These are phyloP conservation scores for Meiosimyza decipiens DNA, from an alignment of 2,888 invertebrate genomes.

Conservation along the genomic window DNA sequence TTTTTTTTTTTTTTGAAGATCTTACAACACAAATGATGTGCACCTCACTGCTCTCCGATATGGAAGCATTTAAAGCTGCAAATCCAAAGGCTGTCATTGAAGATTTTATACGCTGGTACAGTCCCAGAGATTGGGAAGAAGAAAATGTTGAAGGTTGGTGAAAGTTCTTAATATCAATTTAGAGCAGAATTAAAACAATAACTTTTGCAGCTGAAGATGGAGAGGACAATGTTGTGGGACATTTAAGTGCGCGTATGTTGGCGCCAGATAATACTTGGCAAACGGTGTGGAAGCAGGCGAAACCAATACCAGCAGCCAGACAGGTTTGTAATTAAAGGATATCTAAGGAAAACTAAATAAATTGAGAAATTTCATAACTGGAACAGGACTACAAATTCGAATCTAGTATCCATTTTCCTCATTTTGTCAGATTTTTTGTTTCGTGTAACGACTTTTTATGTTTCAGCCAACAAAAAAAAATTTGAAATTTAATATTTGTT, in stretches of 20 bases:
- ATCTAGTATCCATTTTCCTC: neutral
- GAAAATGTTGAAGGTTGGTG: neutral
- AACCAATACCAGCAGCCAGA: slow-evolving; percentile 86
- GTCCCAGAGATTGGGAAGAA: slow-evolving; percentile 93
- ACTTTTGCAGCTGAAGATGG: slow-evolving; percentile 45
- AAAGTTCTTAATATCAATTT: neutral
- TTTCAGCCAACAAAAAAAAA: neutral
- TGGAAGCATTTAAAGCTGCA: slow-evolving; percentile 99
- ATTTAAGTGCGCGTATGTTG: slow-evolving; percentile 88
- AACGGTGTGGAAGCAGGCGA: slow-evolving; percentile 89
- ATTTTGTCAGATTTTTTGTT: neutral
- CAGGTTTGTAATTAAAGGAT: slow-evolving; percentile 69
- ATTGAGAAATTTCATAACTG: no score
- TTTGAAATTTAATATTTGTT: neutral
- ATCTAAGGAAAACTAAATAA: neutral
- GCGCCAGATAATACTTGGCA: slow-evolving; percentile 93
- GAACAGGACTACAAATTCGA: no score
- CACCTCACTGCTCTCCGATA: slow-evolving; percentile 93
- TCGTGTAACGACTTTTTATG: neutral
- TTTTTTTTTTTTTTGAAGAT: slow-evolving; percentile 70
- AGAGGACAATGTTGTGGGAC: slow-evolving; percentile 68
- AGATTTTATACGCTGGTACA: slow-evolving; percentile 99
- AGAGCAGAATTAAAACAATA: neutral
- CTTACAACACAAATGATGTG: slow-evolving; percentile 93
- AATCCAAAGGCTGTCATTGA: slow-evolving; percentile 91